Percentiles rank a stretch among this genome's conserved stretches.
These are phyloP conservation scores for Lytechinus pictus DNA, from an alignment of 35 echinoderm and acorn worm species.

Conservation along the genomic window DNA sequence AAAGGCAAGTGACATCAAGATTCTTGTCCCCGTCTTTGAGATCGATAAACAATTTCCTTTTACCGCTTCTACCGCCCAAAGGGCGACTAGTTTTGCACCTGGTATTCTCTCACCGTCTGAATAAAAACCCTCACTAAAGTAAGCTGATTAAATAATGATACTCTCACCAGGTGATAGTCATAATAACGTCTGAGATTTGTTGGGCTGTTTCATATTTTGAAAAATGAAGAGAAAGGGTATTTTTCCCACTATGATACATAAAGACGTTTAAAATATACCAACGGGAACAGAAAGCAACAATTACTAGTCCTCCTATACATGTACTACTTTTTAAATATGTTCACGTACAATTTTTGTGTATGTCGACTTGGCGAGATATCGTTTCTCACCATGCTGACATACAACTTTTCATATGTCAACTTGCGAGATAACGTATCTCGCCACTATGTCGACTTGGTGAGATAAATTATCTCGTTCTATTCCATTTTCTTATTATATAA, in stretches of 20 bases:
- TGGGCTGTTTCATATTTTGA: background rate
- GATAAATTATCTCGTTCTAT: no score
- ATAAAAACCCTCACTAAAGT: background rate
- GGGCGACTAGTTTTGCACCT: background rate
- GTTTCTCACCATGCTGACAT: no score
- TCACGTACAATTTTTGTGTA: no score
- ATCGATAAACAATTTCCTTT: slow-evolving; percentile 14
- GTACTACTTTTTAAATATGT: no score
- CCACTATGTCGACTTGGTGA: no score
- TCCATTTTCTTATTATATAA: no score
- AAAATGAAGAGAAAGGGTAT: background rate
- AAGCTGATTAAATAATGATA: background rate
- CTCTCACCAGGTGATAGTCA: background rate
- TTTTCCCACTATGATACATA: background rate
- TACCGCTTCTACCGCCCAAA: background rate
- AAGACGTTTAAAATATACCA: no score
- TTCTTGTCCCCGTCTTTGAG: background rate
- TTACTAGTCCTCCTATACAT: no score
- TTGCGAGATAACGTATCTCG: no score
- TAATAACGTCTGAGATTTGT: background rate
- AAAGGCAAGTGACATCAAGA: background rate
- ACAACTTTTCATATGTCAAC: no score
- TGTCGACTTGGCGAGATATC: no score
- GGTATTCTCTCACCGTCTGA: background rate
- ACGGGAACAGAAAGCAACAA: no score